Evolutionary conservation across 2,113 vertebrate species (phyloP), one percentile per base, ranked within the genome.

Genomic region (Podarcis cretensis): DNA sequence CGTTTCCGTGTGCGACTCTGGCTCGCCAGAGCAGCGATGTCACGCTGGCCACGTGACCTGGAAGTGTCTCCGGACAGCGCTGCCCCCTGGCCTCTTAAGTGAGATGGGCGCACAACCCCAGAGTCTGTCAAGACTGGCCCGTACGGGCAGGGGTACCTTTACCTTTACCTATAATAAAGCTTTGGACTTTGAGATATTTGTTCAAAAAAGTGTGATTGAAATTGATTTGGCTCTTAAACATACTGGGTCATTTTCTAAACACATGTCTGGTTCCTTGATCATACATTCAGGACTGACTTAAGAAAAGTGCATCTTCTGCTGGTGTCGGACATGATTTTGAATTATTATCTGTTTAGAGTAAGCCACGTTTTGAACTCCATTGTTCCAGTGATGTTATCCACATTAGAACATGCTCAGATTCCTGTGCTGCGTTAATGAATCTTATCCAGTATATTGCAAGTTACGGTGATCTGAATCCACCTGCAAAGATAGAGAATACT

Each of bases 341-440:
- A 10, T 32, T 54, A 5, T 27, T 35, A 71, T 13, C 75, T 91
- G 10, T 40, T 87, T 89, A 99, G 98, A 95, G 95, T 0, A 98
- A 98, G 90, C 98, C 99, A 1, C 97, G 96, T 80, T 99, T 99
- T 93, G 98, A 99, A 94, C 94, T 99, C 79, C 98, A 98, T 93
- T 99, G 99, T 89, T 99, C 99, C 83, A 99, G 99, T 89, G 99
- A 99, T 20, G 95, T 98, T n/a, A 98, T 99, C 88, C 99, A 99
- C 89, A 98, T 99, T 92, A 96, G 98, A 87, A 99, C 98, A 0
- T 99, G 99, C 94, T 98, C 98, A 0, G 99, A 99, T 93, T 99
- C 99, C 0, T 99, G 99, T 87, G 99, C 99, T 2, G 98, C 98
- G 0, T 95, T 99, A 14, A 99, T 99, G 99, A 99, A 99, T 90